Base-by-base conservation (phyloP, 1,140 invertebrate genomes). In the Drosophila takahashii region DNA sequence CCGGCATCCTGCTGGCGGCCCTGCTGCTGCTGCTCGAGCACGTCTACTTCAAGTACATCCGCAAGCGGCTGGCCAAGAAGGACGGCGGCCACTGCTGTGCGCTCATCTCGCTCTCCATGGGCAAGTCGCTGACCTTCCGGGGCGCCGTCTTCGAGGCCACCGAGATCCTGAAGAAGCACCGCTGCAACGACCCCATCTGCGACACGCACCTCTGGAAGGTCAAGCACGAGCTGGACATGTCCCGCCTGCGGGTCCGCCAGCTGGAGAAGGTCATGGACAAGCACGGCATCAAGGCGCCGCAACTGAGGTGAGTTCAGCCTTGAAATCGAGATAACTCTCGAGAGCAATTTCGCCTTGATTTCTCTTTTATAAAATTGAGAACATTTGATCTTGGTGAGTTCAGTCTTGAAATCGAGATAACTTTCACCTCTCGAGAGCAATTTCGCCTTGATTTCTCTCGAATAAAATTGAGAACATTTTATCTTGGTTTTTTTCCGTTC, bases 1-100 rank as follows among this genome's bases (percentile, higher is more conserved):
- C 96, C 58, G 98, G 98, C 32, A 97, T 99, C 70, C 93, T 98
- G 48, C 93, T 99, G 58, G 97, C 97, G 0, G 95, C 96, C 0
- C 77, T 98, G 7, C 94, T 99, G 42, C 94, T 99, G 8, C 93
- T 97, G 4, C 92, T 98, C n/a, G 98, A 99, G 92, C 96, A 98
- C 92, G 92, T 98, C 27, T 99, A 99, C 92, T 99, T 98, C 92
- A 97, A 97, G 87, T 98, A 98, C 92, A 94, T 96, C 53, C 94
- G 98, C 32, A 96, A 97, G 87, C 96, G 97, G 77, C 92, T 99
- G 50, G 96, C 97, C 8, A 97, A 97, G 92, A 96, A 97, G 53
- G 97, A 98, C 85, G 95, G 95, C 47, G 96, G 96, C 53, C 96
- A 96, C 37, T 98, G 97, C 86, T 99, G 98, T 90, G 96, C 97